These are phyloP conservation scores for Coremacera marginata DNA, from an alignment of 2,888 invertebrate species.

Conservation along the genomic window DNA sequence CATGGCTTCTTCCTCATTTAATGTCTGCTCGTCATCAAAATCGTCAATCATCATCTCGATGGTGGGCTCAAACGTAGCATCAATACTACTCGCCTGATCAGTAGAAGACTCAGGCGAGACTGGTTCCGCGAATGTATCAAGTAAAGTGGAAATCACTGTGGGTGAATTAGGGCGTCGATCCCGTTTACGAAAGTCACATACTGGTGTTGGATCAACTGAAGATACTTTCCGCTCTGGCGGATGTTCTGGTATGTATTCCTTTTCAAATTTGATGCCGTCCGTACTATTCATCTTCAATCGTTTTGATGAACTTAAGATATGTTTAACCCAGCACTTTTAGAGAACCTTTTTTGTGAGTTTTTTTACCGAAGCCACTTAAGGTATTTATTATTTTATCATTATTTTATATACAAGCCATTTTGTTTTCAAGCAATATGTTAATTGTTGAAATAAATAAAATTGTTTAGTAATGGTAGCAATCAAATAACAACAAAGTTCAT, in stretches of 20 bases:
- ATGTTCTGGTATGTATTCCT: not conserved
- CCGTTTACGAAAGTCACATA: constrained; percentile 17
- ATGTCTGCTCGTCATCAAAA: constrained; percentile 95
- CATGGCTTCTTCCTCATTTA: constrained; percentile 97
- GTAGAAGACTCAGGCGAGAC: constrained; percentile 63
- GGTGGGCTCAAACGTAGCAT: constrained; percentile 86
- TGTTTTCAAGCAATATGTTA: too few relatives aligned
- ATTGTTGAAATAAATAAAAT: too few relatives aligned
- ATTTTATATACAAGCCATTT: too few relatives aligned
- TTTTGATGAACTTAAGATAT: too few relatives aligned
- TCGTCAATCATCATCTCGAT: constrained; percentile 98
- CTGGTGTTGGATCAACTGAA: not conserved
- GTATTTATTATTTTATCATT: too few relatives aligned
- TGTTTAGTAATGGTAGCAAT: too few relatives aligned
- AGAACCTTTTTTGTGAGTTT: too few relatives aligned
- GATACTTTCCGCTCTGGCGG: not conserved
- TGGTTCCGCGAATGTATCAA: constrained; percentile 49
- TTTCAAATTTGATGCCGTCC: not conserved
- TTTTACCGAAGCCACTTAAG: too few relatives aligned
- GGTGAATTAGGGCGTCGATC: constrained; percentile 44
- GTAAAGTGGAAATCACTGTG: constrained; percentile 29
- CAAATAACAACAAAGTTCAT: too few relatives aligned
- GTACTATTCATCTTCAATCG: too few relatives aligned
- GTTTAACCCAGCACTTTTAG: too few relatives aligned
- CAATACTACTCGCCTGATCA: constrained; percentile 52